Evolutionary conservation across 2,113 vertebrate species (phyloP).

Genomic region (Myotis davidii): DNA sequence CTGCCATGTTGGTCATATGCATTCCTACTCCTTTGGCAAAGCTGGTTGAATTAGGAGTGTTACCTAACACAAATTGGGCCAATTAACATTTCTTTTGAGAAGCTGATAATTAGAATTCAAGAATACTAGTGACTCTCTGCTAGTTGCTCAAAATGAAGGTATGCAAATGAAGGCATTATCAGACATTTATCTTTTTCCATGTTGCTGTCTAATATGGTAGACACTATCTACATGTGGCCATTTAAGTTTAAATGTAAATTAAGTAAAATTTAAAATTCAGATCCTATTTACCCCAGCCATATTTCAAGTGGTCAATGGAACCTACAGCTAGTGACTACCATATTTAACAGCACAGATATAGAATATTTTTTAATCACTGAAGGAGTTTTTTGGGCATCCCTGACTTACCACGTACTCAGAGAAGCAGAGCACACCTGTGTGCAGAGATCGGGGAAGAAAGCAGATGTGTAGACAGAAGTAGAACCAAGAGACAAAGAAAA

Average conservation of each 20-base stretch:
- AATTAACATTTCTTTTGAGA: neutral
- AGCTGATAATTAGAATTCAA: neutral
- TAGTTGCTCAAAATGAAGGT: neutral
- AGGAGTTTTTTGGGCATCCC: neutral
- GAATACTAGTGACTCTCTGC: neutral
- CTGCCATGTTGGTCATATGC: neutral
- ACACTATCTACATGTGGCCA: neutral
- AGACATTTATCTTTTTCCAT: neutral
- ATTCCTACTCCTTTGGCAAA: neutral
- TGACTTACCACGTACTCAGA: neutral
- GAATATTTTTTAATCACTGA: neutral
- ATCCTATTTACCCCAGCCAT: neutral
- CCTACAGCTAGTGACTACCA: neutral
- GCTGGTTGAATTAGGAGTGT: neutral
- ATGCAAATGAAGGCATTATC: neutral
- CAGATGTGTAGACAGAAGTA: neutral
- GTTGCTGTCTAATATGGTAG: neutral
- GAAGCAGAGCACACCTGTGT: neutral
- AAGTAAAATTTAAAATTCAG: conserved; percentile 26
- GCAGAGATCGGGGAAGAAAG: neutral
- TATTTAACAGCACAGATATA: neutral
- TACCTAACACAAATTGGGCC: neutral
- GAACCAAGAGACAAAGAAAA: neutral
- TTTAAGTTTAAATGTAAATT: neutral
- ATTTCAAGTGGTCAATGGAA: neutral